Percentiles rank a stretch among this genome's conserved stretches.
These are phyloP conservation scores for Ibidorhyncha struthersii DNA, from an alignment of 2,113 vertebrate genomes.

Conservation along the genomic window DNA sequence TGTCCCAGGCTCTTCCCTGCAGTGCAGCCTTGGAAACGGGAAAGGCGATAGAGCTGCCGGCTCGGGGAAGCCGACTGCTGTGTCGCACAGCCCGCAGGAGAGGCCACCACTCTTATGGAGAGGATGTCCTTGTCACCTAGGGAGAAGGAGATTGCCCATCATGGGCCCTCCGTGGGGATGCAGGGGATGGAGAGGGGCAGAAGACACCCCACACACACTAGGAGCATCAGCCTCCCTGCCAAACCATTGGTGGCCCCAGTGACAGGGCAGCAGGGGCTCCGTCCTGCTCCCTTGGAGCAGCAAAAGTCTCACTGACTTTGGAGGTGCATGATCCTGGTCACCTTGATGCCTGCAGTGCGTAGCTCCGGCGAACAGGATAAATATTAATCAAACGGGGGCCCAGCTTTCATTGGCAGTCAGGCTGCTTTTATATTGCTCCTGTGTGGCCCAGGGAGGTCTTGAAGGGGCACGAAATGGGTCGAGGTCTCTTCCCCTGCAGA, in stretches of 20 bases:
- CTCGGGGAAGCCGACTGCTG: neutral
- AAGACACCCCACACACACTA: neutral
- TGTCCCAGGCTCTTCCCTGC: neutral
- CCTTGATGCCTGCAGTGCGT: neutral
- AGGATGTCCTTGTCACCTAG: accelerated
- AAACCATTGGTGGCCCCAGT: neutral
- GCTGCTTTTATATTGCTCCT: neutral
- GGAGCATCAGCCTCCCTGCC: neutral
- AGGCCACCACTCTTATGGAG: neutral
- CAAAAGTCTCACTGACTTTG: neutral
- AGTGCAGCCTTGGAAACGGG: neutral
- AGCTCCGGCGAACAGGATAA: neutral
- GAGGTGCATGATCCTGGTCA: neutral
- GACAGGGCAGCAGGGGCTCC: neutral
- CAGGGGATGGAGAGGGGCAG: too few species aligned
- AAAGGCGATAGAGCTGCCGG: neutral
- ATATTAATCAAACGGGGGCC: neutral
- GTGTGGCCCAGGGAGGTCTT: neutral
- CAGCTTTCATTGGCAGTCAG: neutral
- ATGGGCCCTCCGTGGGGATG: neutral
- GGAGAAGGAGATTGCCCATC: neutral
- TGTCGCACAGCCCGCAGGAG: neutral
- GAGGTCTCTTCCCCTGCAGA: neutral
- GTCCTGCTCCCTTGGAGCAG: neutral
- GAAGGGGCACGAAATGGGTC: neutral